Evolutionary conservation across 1,140 invertebrate genomes (phyloP).

Genomic region (Lordiphosa clarofinis): DNA sequence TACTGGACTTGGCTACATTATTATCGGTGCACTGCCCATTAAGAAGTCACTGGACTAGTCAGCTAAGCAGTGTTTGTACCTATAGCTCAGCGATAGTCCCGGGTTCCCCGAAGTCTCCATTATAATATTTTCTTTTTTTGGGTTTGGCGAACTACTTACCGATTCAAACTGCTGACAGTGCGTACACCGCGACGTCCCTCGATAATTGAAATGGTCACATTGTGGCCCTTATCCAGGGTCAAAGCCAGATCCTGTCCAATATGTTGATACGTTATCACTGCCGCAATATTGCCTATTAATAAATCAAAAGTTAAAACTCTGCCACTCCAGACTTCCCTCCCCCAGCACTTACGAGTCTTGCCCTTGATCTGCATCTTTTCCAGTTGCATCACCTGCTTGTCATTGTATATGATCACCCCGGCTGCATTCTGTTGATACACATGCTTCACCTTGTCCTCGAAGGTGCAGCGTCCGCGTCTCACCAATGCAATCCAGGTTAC

Average conservation of each 20-base stretch:
- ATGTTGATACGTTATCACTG: conserved; percentile 88
- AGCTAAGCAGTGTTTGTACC: too few relatives aligned
- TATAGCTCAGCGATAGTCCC: too few relatives aligned
- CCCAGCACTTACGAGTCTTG: conserved; percentile 82
- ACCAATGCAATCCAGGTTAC: conserved; percentile 89
- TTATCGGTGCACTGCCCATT: too few relatives aligned
- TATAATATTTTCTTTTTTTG: too few relatives aligned
- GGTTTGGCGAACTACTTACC: conserved; percentile 30
- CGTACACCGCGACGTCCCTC: conserved; percentile 82
- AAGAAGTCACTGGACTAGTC: too few relatives aligned
- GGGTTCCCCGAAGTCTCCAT: too few relatives aligned
- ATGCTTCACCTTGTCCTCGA: conserved; percentile 87
- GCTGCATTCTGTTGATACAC: conserved; percentile 85
- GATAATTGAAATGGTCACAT: conserved; percentile 85
- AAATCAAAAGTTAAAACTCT: background rate
- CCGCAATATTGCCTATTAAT: conserved; percentile 85
- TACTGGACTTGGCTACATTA: too few relatives aligned
- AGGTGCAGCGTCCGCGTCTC: conserved; percentile 86
- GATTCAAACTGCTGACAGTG: conserved; percentile 81
- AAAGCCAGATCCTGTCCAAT: conserved; percentile 86
- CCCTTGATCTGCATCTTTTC: conserved; percentile 87
- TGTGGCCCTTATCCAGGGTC: conserved; percentile 84
- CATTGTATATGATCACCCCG: conserved; percentile 89
- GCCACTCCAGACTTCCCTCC: background rate
- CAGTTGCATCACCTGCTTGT: conserved; percentile 83